Evolutionary conservation across 2,888 invertebrate species (phyloP).

Genomic region (Epirrhoe tristata): DNA sequence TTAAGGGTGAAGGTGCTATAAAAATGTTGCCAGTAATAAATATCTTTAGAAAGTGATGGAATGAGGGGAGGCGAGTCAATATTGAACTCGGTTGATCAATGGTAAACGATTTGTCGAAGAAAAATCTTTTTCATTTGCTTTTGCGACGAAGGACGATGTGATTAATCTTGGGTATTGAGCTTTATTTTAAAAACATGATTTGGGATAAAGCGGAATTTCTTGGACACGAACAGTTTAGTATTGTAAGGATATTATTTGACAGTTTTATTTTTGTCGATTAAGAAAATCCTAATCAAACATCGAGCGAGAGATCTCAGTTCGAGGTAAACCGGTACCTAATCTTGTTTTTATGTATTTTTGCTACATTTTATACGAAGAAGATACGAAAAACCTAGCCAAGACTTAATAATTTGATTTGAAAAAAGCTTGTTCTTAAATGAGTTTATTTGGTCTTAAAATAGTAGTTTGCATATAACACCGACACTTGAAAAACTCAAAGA

Average conservation of each 20-base stretch:
- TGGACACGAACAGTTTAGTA: not conserved
- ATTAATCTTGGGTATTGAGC: constrained; percentile 10
- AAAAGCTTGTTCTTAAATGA: not conserved
- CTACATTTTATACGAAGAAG: not conserved
- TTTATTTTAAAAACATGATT: not conserved
- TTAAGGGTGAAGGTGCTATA: not conserved
- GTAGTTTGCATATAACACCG: not conserved
- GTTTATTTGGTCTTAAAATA: too few species aligned
- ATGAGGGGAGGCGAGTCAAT: constrained; percentile 20
- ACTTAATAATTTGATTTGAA: not conserved
- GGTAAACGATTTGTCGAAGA: constrained; percentile 18
- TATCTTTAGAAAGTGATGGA: constrained; percentile 17
- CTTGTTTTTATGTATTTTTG: not conserved
- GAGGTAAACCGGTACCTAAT: not conserved
- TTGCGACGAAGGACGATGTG: constrained; percentile 6
- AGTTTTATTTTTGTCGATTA: too few species aligned
- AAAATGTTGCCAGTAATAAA: constrained; percentile 20
- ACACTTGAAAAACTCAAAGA: not conserved
- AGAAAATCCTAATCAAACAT: not conserved
- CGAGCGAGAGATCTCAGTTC: not conserved
- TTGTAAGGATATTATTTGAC: not conserved
- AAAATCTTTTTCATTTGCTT: constrained; percentile 22
- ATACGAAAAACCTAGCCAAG: not conserved
- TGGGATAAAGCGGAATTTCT: not conserved
- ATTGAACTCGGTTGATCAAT: constrained; percentile 24